Conservation (phyloP, 2,888 invertebrate genomes). For the Dryobota labecula region DNA sequence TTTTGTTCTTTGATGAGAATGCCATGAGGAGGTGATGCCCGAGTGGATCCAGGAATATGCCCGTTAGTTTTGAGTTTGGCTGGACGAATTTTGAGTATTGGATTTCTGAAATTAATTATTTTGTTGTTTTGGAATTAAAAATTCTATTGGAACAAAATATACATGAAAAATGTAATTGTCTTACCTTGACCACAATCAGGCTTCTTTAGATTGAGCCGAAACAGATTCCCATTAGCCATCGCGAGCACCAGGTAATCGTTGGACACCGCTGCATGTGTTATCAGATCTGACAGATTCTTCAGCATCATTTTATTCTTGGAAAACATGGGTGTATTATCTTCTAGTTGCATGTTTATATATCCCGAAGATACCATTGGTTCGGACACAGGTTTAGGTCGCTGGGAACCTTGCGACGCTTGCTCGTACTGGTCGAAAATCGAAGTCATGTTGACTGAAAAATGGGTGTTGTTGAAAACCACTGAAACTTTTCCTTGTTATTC, state of each 20-base stretch:
- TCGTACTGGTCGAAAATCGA: constrained; percentile 96
- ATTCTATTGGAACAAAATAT: neutral
- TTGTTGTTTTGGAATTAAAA: neutral
- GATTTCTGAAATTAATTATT: constrained; percentile 91
- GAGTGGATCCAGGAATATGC: constrained; percentile 95
- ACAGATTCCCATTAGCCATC: constrained; percentile 95
- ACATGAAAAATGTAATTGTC: too few species aligned
- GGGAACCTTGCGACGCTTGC: constrained; percentile 92
- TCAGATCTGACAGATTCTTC: constrained; percentile 93
- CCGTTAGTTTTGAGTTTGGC: constrained; percentile 91
- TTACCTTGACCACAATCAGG: constrained; percentile 95
- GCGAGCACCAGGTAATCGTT: constrained; percentile 96
- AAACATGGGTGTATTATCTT: constrained; percentile 96
- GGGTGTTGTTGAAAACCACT: constrained; percentile 44
- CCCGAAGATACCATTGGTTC: constrained; percentile 89
- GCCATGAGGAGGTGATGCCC: constrained; percentile 96
- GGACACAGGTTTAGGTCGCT: constrained; percentile 79
- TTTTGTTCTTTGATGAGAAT: constrained; percentile 91
- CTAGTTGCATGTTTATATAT: constrained; percentile 90
- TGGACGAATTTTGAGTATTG: constrained; percentile 92
- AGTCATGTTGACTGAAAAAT: constrained; percentile 90
- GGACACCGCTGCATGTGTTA: constrained; percentile 95
- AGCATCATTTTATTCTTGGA: constrained; percentile 95
- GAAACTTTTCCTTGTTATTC: neutral
- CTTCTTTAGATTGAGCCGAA: constrained; percentile 95